Base-by-base conservation (phyloP, 2,888 invertebrate genomes). In the Keiferia lycopersicella region DNA sequence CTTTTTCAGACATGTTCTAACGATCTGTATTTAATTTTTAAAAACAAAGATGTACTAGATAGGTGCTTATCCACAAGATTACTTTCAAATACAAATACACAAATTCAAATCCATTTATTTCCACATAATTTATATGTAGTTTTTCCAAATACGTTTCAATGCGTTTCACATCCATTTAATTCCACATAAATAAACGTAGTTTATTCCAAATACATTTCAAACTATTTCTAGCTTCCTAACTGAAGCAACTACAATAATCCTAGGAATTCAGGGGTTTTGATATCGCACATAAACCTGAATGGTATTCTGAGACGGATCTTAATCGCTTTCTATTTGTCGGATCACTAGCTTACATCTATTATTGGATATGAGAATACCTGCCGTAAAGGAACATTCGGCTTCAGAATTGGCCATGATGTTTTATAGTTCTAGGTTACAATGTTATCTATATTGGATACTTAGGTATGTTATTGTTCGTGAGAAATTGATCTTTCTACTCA, bases 241-340 rank as follows among this genome's bases (percentile, higher is more conserved):
- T 26, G 66, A 69, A 71, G 72, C 65, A 68, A 70, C 63, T 66
- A 68, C 69, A 69, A 68, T 64, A 66, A 64, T 64, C 62, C 68
- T 66, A 66, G 69, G 63, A 4, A 34, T n/a, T 74, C 73, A 73
- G 73, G 77, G 80, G 77, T 74, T 88, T 86, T 87, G 88, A 86
- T 81, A 78, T 76, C 63, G 73, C 80, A 82, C 82, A 87, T 88
- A 88, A 87, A 87, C 77, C 83, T 84, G 83, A 87, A 86, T 87
- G 82, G 82, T 69, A 78, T 78, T 74, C 77, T 75, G 71, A 75
- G 77, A 79, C 81, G 80, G 81, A 79, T 77, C 77, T 76, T 77
- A 70, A 75, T 75, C 78, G 77, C 75, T 78, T 45, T 79, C 79
- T 80, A 82, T 83, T 84, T 80, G 78, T 77, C 80, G 78, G 74